phyloP scores from a whole-genome alignment of 2,888 invertebrate genomes.

The Agrochola litura region DNA sequence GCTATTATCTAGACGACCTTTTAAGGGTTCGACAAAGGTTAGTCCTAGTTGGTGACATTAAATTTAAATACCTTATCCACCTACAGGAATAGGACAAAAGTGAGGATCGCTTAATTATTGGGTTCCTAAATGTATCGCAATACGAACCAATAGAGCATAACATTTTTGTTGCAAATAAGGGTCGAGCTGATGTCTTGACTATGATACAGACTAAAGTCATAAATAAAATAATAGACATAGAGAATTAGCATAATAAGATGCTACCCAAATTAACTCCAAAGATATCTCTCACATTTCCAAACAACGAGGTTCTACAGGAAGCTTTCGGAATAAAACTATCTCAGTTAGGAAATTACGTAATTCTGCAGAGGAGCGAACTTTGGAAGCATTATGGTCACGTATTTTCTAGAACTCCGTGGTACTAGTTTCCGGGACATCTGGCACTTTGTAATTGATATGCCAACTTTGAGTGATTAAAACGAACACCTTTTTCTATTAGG shows the following conservation, averaged over 20 bases:
- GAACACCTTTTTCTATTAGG: slow-evolving; percentile 40
- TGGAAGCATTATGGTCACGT: slow-evolving; percentile 65
- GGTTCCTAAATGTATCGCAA: not conserved
- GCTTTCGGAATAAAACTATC: slow-evolving; percentile 56
- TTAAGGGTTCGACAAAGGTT: slow-evolving; percentile 43
- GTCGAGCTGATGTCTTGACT: not conserved
- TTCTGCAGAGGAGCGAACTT: slow-evolving; percentile 63
- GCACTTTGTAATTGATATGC: slow-evolving; percentile 64
- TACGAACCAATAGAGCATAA: not conserved
- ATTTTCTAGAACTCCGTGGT: slow-evolving; percentile 56
- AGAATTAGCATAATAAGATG: not conserved
- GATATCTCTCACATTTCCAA: slow-evolving; percentile 38
- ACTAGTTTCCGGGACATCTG: slow-evolving; percentile 61
- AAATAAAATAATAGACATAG: not conserved
- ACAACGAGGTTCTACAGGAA: slow-evolving; percentile 37
- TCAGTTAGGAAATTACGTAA: slow-evolving; percentile 65
- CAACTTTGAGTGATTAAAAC: slow-evolving; percentile 62
- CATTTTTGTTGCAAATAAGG: not conserved
- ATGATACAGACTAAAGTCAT: not conserved
- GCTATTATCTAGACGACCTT: slow-evolving; percentile 40
- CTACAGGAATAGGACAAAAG: not conserved
- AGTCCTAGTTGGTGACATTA: slow-evolving; percentile 27
- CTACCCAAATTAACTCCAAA: slow-evolving; percentile 15
- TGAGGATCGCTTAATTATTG: not conserved
- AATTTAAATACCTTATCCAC: slow-evolving; percentile 23